Conservation (phyloP, 2,797 vertebrate species). For the Micrastur ruficollis region DNA sequence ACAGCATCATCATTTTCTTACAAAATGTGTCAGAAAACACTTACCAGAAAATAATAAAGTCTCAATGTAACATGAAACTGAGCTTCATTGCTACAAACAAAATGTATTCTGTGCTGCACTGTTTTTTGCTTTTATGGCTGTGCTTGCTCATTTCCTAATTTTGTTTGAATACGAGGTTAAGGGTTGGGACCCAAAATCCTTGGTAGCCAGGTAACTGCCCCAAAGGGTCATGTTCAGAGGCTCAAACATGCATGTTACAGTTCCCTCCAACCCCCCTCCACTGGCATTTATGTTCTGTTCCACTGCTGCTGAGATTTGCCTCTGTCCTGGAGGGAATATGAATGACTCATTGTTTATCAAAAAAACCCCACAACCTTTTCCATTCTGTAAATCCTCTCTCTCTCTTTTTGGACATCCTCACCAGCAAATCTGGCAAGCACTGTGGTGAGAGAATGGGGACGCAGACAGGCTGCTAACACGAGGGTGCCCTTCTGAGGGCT, state of each 20-base stretch:
- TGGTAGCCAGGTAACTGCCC: not conserved
- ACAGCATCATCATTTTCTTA: not conserved
- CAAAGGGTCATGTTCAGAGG: not conserved
- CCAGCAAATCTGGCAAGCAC: not conserved
- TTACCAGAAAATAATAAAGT: not conserved
- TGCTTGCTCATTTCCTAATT: not conserved
- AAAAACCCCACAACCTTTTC: not conserved
- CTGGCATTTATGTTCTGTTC: not conserved
- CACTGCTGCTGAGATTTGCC: not conserved
- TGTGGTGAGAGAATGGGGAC: not conserved
- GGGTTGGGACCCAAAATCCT: not conserved
- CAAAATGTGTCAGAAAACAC: not conserved
- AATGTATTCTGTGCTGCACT: not conserved
- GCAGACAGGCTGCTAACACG: not conserved
- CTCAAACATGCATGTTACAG: not conserved
- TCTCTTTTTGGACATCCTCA: not conserved
- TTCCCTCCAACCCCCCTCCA: not conserved
- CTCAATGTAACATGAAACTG: not conserved
- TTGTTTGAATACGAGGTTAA: not conserved
- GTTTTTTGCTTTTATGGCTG: not conserved
- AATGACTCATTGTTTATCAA: conserved; percentile 43
- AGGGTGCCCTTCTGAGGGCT: not conserved
- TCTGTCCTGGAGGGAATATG: not conserved
- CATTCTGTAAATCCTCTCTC: not conserved
- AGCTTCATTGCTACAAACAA: not conserved